phyloP scores from a whole-genome alignment of 2,888 invertebrate genomes.

The Tinea semifulvella region DNA sequence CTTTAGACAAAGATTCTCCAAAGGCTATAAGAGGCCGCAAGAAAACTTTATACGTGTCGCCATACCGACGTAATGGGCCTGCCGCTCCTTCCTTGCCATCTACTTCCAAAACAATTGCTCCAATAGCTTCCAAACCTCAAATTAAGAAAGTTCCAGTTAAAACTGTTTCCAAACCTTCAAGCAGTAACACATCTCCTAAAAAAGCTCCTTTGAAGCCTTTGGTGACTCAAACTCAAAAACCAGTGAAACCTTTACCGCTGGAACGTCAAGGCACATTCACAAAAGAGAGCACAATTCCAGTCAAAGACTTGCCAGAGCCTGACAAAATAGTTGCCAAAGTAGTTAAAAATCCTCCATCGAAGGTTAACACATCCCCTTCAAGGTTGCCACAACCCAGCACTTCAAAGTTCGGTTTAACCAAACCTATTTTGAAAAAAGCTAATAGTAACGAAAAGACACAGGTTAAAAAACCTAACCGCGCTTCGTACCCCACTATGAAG shows the following conservation, averaged over 20 bases:
- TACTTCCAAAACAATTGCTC: background rate
- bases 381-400: slow-evolving; percentile 45
- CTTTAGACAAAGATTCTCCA: slow-evolving; percentile 51
- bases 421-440: slow-evolving; percentile 35
- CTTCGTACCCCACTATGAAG: slow-evolving; percentile 41
- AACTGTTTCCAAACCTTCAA: slow-evolving; percentile 27
- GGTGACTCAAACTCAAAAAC: slow-evolving; percentile 33
- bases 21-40: slow-evolving; percentile 73
- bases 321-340: slow-evolving; percentile 34
- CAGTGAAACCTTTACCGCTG: slow-evolving; percentile 58
- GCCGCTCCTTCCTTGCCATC: slow-evolving; percentile 18
- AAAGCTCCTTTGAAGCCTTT: slow-evolving; percentile 39
- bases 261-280: slow-evolving; percentile 93
- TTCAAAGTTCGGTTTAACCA: slow-evolving; percentile 22
- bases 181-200: slow-evolving; percentile 46
- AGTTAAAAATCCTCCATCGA: slow-evolving; percentile 23
- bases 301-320: slow-evolving; percentile 43
- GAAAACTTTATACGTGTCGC: slow-evolving; percentile 74
- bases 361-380: slow-evolving; percentile 50
- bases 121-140: slow-evolving; percentile 15
- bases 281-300: slow-evolving; percentile 70
- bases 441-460: slow-evolving; percentile 29
- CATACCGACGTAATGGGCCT: slow-evolving; percentile 49
- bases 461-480: slow-evolving; percentile 28
- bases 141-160: slow-evolving; percentile 28